A percentile compares a stretch with the other conserved stretches of the same genome.
phyloP scores from a whole-genome alignment of 2,113 vertebrate genomes.

The Gallinago paraguaiae region DNA sequence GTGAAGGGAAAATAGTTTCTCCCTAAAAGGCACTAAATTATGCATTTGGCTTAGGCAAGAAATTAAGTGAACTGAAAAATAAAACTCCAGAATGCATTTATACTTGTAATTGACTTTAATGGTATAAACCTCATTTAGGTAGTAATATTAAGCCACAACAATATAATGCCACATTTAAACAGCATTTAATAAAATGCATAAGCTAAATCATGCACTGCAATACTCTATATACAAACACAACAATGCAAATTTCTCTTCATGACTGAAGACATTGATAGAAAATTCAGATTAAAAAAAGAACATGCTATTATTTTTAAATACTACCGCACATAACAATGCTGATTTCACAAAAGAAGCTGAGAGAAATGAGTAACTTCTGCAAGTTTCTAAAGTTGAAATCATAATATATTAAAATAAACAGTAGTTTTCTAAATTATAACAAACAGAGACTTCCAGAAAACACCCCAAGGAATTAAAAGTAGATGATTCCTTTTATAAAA shows the following conservation, averaged over 20 bases:
- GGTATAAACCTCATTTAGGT: slow-evolving; percentile 79
- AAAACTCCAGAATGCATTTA: neutral
- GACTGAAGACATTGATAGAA: slow-evolving; percentile 83
- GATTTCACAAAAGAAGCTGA: slow-evolving; percentile 51
- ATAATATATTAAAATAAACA: slow-evolving; percentile 46
- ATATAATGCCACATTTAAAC: slow-evolving; percentile 82
- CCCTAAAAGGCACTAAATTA: neutral
- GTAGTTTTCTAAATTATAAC: slow-evolving; percentile 9
- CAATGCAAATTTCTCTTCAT: slow-evolving; percentile 83
- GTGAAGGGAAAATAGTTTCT: neutral
- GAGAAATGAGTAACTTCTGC: slow-evolving; percentile 34
- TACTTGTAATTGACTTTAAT: slow-evolving; percentile 78
- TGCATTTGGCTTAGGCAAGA: neutral
- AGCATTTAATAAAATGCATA: slow-evolving; percentile 94
- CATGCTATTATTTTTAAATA: slow-evolving; percentile 81
- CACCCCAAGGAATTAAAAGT: slow-evolving; percentile 49
- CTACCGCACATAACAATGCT: slow-evolving; percentile 57
- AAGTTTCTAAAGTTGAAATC: slow-evolving; percentile 65
- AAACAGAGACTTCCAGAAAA: slow-evolving; percentile 55
- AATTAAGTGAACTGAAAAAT: neutral
- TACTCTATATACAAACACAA: slow-evolving; percentile 90
- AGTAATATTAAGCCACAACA: slow-evolving; percentile 87
- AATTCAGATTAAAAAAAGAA: slow-evolving; percentile 84
- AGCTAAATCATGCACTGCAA: slow-evolving; percentile 91
- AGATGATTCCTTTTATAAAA: slow-evolving; percentile 39